Base-by-base conservation (phyloP, 2,797 vertebrate genomes). In the Hybognathus amarus region DNA sequence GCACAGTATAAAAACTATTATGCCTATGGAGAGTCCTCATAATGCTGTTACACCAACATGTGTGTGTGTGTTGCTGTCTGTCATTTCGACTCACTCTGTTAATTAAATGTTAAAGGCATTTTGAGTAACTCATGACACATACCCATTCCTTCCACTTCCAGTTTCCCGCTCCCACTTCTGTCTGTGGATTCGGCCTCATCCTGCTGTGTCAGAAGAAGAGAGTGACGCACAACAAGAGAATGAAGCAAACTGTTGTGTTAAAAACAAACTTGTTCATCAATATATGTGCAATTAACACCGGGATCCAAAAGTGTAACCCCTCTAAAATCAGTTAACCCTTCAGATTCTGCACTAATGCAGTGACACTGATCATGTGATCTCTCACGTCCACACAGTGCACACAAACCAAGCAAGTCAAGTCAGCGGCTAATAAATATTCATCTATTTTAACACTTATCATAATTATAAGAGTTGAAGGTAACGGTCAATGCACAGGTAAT, bases 121-220 rank as follows among this genome's bases (percentile, higher is more conserved):
- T 77, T 5, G 5, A 64, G 24, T 2, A 33, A 18, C 89, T 3
- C 69, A 78, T 86, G 71, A 87, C 85, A 90, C 91, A 83, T 94
- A 98, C 97, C 96, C 24, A 92, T 88, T 89, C 94, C 93, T 81
- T 90, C 83, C 90, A 90, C 90, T 77, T 94, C 94, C 5, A 88
- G 89, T 61, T 91, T 91, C 90, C 93, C 92, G 70, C 92, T 95
- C 89, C 96, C 95, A 86, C 89, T 94, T 94, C 91, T 91, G 87
- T 89, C 88, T 88, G 88, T 79, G 82, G 91, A 17, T 87, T 92
- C 91, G 30, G 84, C 84, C 40, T 94, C 94, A 79, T 91, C 45
- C 80, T 82, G 15, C 33, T 27, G 15, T 18, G 30, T 38, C 40
- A 81, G 59, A 74, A 6, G 27, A 52, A 74, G 24, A 50, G 3